These are phyloP conservation scores for Drosophila sp. DNA, from an alignment of 1,140 invertebrate genomes.

Conservation along the genomic window DNA sequence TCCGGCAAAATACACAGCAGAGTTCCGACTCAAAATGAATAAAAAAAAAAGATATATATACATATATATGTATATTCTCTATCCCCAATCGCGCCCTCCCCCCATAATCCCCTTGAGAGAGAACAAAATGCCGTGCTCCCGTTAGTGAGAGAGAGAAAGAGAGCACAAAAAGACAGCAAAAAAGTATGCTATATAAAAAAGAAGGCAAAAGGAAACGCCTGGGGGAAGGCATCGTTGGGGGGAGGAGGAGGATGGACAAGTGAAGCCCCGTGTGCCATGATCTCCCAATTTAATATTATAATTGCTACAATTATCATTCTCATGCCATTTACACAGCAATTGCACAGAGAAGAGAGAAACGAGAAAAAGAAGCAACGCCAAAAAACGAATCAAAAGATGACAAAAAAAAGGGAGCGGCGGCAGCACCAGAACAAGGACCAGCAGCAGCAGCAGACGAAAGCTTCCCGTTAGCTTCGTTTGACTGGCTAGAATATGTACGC, in stretches of 20 bases:
- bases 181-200: slow-evolving; percentile 75
- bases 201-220: no score
- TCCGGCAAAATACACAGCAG: slow-evolving; percentile 77
- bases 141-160: neutral
- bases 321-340: slow-evolving; percentile 82
- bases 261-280: slow-evolving; percentile 81
- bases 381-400: slow-evolving; percentile 19
- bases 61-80: slow-evolving; percentile 14
- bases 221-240: neutral
- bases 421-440: neutral
- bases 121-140: neutral
- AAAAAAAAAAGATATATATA: slow-evolving; percentile 12
- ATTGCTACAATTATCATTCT: slow-evolving; percentile 83
- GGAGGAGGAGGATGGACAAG: slow-evolving; percentile 1
- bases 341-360: slow-evolving; percentile 67
- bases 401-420: slow-evolving; percentile 26
- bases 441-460: neutral
- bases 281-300: slow-evolving; percentile 83
- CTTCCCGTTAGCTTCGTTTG: slow-evolving; percentile 31
- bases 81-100: neutral
- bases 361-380: slow-evolving; percentile 40
- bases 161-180: slow-evolving; percentile 53
- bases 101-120: slow-evolving; percentile 1
- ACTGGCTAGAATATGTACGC: slow-evolving; percentile 67
- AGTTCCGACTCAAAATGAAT: slow-evolving; percentile 11